Percentiles rank a stretch among this genome's conserved stretches.
These are phyloP conservation scores for Oegoconia quadripuncta DNA, from an alignment of 2,888 invertebrate genomes.

Conservation along the genomic window DNA sequence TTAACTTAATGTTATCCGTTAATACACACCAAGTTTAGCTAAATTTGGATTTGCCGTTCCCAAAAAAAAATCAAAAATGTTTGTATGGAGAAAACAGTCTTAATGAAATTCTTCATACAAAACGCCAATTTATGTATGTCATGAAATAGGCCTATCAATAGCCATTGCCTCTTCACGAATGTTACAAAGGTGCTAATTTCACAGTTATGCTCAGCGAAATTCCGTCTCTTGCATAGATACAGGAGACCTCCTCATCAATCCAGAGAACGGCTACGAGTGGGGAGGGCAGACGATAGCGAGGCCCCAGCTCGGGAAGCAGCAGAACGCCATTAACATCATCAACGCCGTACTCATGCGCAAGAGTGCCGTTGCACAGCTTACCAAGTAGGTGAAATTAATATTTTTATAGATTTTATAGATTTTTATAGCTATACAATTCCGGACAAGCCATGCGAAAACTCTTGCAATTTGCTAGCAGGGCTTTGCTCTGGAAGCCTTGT, in stretches of 20 bases:
- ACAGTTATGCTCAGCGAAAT: neutral
- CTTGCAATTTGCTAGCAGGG: no score
- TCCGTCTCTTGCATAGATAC: conserved; percentile 51
- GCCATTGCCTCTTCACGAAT: no score
- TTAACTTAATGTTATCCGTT: no score
- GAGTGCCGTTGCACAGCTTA: conserved; percentile 80
- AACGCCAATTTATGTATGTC: no score
- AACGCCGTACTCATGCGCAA: conserved; percentile 83
- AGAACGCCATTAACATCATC: conserved; percentile 84
- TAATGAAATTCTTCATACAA: no score
- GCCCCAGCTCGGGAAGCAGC: conserved; percentile 44
- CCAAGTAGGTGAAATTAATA: conserved; percentile 78
- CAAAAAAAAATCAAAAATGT: no score
- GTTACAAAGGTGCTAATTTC: neutral
- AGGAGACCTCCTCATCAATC: conserved; percentile 65
- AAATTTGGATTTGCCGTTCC: no score
- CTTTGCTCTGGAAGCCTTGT: neutral
- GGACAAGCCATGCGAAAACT: no score
- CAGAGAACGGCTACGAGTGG: conserved; percentile 70
- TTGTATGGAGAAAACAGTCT: no score
- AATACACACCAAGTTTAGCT: no score
- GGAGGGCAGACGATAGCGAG: conserved; percentile 46
- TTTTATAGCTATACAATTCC: no score
- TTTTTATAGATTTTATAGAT: neutral
- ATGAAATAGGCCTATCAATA: no score